Evolutionary conservation across 2,113 vertebrate genomes (phyloP), one percentile per base, ranked within the genome.

Genomic region (Oreochromis niloticus): DNA sequence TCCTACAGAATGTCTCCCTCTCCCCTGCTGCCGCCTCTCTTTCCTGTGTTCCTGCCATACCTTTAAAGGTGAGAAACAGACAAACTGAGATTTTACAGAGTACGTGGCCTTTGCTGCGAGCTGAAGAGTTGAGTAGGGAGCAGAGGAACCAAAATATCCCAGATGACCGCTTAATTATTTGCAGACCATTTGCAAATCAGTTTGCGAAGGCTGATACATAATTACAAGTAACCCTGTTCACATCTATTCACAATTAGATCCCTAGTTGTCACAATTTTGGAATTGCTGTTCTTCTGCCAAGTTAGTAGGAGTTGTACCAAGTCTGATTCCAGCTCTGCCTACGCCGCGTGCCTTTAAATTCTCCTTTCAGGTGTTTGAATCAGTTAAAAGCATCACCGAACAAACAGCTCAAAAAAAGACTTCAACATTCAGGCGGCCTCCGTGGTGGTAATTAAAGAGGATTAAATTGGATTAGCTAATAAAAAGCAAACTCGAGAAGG

Each of bases 21-120:
- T 79, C 32, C 16, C 57, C n/a, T 43, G 30, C 41, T 27, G 9
- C 55, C 7, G 9, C 43, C 55, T 82, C 82, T 43, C 39, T 32
- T 52, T 43, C 80, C 16, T 32, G 68, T 54, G 9, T 32, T 50
- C 24, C 71, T 50, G 9, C 56, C 66, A 46, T 81, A 82, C 81
- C 75, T 89, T 92, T 88, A 88, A 91, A 85, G 84, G 87, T 86
- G 87, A 91, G 39, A 73, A 55, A 63, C 46, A 19, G 55, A 84
- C 82, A 83, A 41, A 5, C 30, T 61, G 54, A 80, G 50, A 50
- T 81, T 87, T 66, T 54, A 82, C 83, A 88, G 11, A 55, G 56
- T 41, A 0, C 63, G 46, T 75, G 90, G 43, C 85, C 80, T 93
- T 87, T 91, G 24, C 27, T 22, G 66, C 36, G 32, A 73, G 61